Evolutionary conservation across 2,113 vertebrate species (phyloP), one percentile per base, ranked within the genome.

Genomic region (Engystomops pustulosus): DNA sequence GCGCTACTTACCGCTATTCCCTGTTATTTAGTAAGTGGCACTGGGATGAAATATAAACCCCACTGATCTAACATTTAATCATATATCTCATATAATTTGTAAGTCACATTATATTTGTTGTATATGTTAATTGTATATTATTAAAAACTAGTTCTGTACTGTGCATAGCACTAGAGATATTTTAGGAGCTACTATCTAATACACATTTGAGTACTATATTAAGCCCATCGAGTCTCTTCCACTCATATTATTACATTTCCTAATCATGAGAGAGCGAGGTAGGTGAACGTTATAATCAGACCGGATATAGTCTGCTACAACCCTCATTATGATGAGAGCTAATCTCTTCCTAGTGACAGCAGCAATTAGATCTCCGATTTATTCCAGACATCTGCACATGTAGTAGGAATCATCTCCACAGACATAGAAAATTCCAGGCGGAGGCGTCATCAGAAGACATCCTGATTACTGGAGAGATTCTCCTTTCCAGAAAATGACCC

Each of bases 341-440:
- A n/a, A 53, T 55, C 47, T 49, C 34, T 1, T n/a, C 36, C 72
- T 53, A 72, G 41, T 72, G 47, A 58, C 49, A 78, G 75, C 51
- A 25, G 36, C 55, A 65, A 79, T 79, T 79, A 79, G 3, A 65
- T 15, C 49, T 23, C 5, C 55, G 30, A 77, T 55, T 44, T 65
- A 65, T 65, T 60, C 77, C 38, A 58, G 44, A 44, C 68, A 58
- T 71, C 68, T 71, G 68, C 34, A 58, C 49, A 30, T 38, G 34
- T 71, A 38, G 51, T 36, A 27, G 5, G 20, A 51, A 69, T 58
- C 47, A 27, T 47, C 51, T 36, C 49, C n/a, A 9, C 27, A 51
- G 25, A 69, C 30, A 51, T n/a, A n/a, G 79, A 55, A 49, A 15
- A 30, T 81, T 36, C 49, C 49, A 81, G 45, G 34, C 12, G 25